Evolutionary conservation across 2,113 vertebrate genomes (phyloP).

Genomic region (Chinchilla lanigera): DNA sequence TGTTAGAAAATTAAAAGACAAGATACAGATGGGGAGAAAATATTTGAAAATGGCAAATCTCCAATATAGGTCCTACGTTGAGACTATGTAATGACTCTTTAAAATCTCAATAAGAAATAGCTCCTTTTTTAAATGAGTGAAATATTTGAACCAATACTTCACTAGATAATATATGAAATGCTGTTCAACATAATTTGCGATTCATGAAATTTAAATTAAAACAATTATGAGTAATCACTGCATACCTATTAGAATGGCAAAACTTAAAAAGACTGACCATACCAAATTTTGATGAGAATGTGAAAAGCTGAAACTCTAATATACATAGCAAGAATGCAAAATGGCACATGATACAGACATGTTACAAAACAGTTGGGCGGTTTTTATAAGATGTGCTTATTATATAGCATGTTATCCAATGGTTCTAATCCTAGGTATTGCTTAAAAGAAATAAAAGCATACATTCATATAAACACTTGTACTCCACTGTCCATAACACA

Average conservation of each 20-base stretch:
- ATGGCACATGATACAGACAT: background rate
- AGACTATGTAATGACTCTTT: background rate
- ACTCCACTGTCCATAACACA: background rate
- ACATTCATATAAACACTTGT: background rate
- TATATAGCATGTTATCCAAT: background rate
- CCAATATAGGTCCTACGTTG: background rate
- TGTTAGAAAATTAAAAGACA: slow-evolving; percentile 14
- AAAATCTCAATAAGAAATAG: background rate
- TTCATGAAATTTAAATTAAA: background rate
- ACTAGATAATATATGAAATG: background rate
- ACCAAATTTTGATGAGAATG: background rate
- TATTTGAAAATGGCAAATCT: background rate
- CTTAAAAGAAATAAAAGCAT: slow-evolving; percentile 31
- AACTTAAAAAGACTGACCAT: slow-evolving; percentile 36
- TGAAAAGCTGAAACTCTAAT: background rate
- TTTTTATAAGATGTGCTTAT: background rate
- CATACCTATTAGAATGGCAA: background rate
- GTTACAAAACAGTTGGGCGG: slow-evolving; percentile 1
- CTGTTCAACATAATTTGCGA: background rate
- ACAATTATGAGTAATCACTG: too few relatives aligned
- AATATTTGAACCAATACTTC: slow-evolving; percentile 28
- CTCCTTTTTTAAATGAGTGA: background rate
- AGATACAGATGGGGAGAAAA: slow-evolving; percentile 10
- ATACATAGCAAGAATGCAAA: background rate
- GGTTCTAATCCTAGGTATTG: background rate